phyloP scores from a whole-genome alignment of 2,113 vertebrate species.

The Mesocricetus auratus region DNA sequence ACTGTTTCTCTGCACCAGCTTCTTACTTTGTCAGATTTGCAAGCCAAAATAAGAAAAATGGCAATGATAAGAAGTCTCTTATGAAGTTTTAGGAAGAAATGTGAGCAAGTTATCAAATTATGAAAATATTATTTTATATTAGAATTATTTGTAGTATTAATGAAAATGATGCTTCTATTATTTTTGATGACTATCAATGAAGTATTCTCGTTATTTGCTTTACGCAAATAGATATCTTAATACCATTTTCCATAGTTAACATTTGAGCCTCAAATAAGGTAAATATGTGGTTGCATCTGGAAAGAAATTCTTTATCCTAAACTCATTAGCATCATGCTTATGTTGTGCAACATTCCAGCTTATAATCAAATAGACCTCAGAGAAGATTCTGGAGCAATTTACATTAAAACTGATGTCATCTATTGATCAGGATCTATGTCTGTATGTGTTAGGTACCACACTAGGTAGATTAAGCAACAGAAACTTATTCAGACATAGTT shows the following conservation, averaged over 20 bases:
- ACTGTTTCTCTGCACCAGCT: not conserved
- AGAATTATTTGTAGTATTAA: not conserved
- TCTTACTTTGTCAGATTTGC: slow-evolving; percentile 42
- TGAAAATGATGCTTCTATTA: not conserved
- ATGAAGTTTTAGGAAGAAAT: not conserved
- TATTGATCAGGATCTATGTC: not conserved
- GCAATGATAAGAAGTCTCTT: not conserved
- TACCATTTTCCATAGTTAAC: slow-evolving; percentile 38
- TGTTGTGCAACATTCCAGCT: not conserved
- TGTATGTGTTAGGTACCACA: not conserved
- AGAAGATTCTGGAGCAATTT: slow-evolving; percentile 30
- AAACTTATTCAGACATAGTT: slow-evolving; percentile 43
- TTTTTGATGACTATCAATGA: slow-evolving; percentile 2
- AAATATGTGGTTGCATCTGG: not conserved
- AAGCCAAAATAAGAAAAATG: slow-evolving; percentile 8
- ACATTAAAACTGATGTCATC: not conserved
- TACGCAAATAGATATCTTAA: slow-evolving; percentile 19
- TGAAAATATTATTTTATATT: not conserved
- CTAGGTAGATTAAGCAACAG: not conserved
- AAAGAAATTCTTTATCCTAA: slow-evolving; percentile 25
- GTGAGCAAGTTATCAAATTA: not conserved
- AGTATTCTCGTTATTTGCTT: not conserved
- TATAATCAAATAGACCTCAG: slow-evolving; percentile 1
- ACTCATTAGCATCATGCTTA: not conserved
- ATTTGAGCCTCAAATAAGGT: slow-evolving; percentile 29